Evolutionary conservation across 2,797 vertebrate genomes (phyloP).

Genomic region (Sebastes dallii): DNA sequence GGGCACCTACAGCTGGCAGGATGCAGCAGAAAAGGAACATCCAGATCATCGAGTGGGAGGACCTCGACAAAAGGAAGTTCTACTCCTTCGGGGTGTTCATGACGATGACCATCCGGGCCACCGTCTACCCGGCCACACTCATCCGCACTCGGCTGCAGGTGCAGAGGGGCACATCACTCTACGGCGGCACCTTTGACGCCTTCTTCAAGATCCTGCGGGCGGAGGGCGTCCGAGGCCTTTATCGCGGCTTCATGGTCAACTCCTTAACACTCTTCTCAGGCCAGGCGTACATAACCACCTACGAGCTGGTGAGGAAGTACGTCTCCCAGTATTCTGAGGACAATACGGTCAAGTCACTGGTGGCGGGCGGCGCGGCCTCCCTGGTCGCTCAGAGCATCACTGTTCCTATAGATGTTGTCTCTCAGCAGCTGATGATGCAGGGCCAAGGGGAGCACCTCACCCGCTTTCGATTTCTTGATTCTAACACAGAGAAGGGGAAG

Average conservation of each 20-base stretch:
- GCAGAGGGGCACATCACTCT: conserved; percentile 93
- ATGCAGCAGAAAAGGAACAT: conserved; percentile 90
- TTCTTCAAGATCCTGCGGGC: conserved; percentile 91
- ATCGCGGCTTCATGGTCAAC: conserved; percentile 96
- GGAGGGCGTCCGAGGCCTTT: conserved; percentile 89
- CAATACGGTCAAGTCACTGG: conserved; percentile 94
- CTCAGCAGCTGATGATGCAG: conserved; percentile 99
- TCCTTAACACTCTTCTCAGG: conserved; percentile 96
- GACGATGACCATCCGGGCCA: conserved; percentile 96
- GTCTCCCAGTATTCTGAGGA: conserved; percentile 89
- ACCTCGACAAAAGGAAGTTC: conserved; percentile 98
- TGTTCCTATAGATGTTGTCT: conserved; percentile 94
- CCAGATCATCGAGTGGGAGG: conserved; percentile 99
- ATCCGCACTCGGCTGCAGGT: conserved; percentile 96
- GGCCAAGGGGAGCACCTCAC: conserved; percentile 89
- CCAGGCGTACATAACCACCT: conserved; percentile 98
- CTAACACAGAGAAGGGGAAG: conserved; percentile 49
- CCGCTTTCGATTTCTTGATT: conserved; percentile 78
- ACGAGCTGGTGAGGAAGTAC: conserved; percentile 94
- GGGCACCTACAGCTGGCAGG: conserved; percentile 33
- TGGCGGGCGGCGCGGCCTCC: conserved; percentile 93
- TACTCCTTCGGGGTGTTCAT: conserved; percentile 95
- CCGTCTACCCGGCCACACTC: conserved; percentile 95
- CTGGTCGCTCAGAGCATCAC: conserved; percentile 98
- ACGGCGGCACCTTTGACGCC: conserved; percentile 92